A percentile compares a stretch with the other conserved stretches of the same genome.
Conservation (phyloP, 2,113 vertebrate genomes). For the Ranitomeya imitator region DNA sequence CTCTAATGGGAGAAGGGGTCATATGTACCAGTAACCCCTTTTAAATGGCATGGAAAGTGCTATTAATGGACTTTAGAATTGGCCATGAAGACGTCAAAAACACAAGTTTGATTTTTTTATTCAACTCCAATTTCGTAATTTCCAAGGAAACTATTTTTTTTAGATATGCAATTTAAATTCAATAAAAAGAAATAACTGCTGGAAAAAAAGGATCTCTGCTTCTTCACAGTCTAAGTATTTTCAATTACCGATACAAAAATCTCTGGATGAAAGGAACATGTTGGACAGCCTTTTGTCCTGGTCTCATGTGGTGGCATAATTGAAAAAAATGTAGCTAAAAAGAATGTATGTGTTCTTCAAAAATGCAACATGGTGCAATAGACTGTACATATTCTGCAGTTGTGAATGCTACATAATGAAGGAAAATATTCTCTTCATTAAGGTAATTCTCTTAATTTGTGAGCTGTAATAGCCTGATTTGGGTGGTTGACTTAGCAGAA, state of each 20-base stretch:
- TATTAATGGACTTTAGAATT: not conserved
- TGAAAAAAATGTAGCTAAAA: not conserved
- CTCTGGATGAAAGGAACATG: not conserved
- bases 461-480: too few species aligned
- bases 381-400: too few species aligned
- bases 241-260: conserved; percentile 36
- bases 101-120: not conserved
- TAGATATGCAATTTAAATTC: conserved; percentile 14
- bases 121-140: not conserved
- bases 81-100: not conserved
- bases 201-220: not conserved
- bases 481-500: too few species aligned
- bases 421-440: too few species aligned
- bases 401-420: too few species aligned
- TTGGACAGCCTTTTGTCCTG: not conserved
- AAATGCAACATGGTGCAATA: too few species aligned
- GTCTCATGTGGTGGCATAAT: not conserved
- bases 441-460: too few species aligned
- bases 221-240: conserved; percentile 43
- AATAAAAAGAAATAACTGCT: not conserved
- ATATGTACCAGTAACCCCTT: not conserved
- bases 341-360: too few species aligned
- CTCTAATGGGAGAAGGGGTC: not conserved
- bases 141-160: not conserved
- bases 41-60: not conserved